Evolutionary conservation across 2,113 vertebrate genomes (phyloP).

Genomic region (Oophaga pumilio): DNA sequence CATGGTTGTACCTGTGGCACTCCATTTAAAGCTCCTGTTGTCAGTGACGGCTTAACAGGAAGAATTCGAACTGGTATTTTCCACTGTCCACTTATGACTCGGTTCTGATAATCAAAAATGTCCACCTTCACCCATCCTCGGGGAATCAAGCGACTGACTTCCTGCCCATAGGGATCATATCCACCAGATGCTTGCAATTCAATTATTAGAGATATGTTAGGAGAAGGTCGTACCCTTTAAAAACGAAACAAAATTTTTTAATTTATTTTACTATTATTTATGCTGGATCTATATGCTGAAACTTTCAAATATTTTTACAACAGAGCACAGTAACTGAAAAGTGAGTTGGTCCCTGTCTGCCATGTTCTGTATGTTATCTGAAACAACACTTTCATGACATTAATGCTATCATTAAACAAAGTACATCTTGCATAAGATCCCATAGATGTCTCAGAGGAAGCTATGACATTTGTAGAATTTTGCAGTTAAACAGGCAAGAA

Average conservation of each 20-base stretch:
- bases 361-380: not conserved
- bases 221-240: conserved; percentile 62
- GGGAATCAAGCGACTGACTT: conserved; percentile 61
- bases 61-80: conserved; percentile 63
- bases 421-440: too few relatives aligned
- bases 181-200: conserved; percentile 66
- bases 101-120: conserved; percentile 64
- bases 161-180: conserved; percentile 62
- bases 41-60: conserved; percentile 63
- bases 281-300: not conserved
- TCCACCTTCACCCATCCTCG: conserved; percentile 65
- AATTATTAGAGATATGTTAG: conserved; percentile 61
- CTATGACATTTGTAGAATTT: too few relatives aligned
- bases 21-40: conserved; percentile 61
- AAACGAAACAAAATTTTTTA: not conserved
- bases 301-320: not conserved
- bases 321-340: not conserved
- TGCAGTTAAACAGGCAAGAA: too few relatives aligned
- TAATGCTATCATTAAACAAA: too few relatives aligned
- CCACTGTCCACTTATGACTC: conserved; percentile 65
- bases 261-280: not conserved
- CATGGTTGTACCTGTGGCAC: conserved; percentile 62
- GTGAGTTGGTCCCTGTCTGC: not conserved
- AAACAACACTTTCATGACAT: not conserved
- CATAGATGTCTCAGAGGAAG: too few relatives aligned